Base-by-base conservation (phyloP, 1,140 invertebrate species). In the Oncopeltus fasciatus region DNA sequence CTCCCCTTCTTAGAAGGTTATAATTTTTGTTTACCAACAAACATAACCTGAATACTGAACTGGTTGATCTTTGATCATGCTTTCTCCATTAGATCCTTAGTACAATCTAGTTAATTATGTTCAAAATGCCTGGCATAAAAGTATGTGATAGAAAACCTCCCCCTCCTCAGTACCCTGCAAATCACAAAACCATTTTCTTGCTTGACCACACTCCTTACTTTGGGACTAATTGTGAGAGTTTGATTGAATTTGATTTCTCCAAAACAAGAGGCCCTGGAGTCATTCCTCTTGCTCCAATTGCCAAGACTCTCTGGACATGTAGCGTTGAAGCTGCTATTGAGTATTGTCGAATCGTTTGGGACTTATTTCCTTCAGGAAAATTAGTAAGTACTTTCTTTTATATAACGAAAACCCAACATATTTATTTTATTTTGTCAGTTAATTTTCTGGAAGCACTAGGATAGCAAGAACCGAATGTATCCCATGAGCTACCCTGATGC, bases 311-410 rank as follows among this genome's bases (percentile, higher is more conserved):
- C 51, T 98, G 94, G 94, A 97, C 93, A 1, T 94, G 87, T 69
- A 87, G 86, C 69, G 88, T 96, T 1, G 95, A 98, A 78, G 87
- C 90, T 3, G 85, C 92, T 2, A 81, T 95, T 57, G 95, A 98
- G 76, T 98, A 96, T 71, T 93, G 92, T 70, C 80, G 94, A 24
- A 93, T 97, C 67, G 90, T 95, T 8, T 97, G 92, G 90, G 95
- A 98, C 76, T 78, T 97, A 26, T 96, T 93, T 78, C 91, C 92
- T 0, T 76, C 80, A 43, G 85, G 85, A 63, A 92, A 92, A 81
- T 75, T 94, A 74, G 88, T 92, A 80, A 72, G 68, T 67, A 60
- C 2, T 26, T 56, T 9, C 21, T 44, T 44, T 44, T 38, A 9
- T 38, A 5, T 38, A 38, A 9, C 33, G 5, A 38, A 16, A 9